phyloP scores from a whole-genome alignment of 2,888 invertebrate genomes.

The Bursaphelenchus okinawaensis region DNA sequence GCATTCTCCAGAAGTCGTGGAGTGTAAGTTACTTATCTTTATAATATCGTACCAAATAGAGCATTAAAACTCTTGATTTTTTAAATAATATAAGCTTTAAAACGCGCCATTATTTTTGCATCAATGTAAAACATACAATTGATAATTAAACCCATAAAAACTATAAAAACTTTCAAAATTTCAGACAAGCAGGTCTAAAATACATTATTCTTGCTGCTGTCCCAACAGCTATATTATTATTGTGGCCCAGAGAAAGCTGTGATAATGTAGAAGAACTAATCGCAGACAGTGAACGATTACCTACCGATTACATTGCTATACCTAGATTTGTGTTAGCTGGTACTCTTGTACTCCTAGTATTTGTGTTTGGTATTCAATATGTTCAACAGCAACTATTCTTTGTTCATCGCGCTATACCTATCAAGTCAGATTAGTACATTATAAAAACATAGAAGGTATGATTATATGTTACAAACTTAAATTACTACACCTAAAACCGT shows the following conservation, averaged over 20 bases:
- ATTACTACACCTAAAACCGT: too few relatives aligned
- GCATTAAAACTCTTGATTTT: neutral
- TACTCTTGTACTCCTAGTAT: constrained; percentile 16
- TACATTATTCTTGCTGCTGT: constrained; percentile 22
- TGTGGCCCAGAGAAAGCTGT: constrained; percentile 26
- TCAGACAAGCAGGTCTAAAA: constrained; percentile 22
- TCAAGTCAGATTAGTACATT: too few relatives aligned
- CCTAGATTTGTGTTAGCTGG: constrained; percentile 22
- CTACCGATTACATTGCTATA: constrained; percentile 26
- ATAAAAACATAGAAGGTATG: too few relatives aligned
- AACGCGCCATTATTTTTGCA: too few relatives aligned
- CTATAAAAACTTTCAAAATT: neutral
- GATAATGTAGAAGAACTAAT: constrained; percentile 1
- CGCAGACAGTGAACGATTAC: neutral
- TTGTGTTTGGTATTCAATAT: constrained; percentile 16
- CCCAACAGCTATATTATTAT: constrained; percentile 14
- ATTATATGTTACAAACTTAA: too few relatives aligned
- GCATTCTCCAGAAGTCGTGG: constrained; percentile 19
- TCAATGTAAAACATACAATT: too few relatives aligned
- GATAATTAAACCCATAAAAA: too few relatives aligned
- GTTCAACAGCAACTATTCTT: constrained; percentile 19
- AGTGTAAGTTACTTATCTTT: constrained; percentile 21
- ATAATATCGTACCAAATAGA: too few relatives aligned
- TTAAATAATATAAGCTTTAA: neutral
- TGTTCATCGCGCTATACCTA: neutral